Evolutionary conservation across 2,797 vertebrate species (phyloP).

Genomic region (Allobates femoralis): DNA sequence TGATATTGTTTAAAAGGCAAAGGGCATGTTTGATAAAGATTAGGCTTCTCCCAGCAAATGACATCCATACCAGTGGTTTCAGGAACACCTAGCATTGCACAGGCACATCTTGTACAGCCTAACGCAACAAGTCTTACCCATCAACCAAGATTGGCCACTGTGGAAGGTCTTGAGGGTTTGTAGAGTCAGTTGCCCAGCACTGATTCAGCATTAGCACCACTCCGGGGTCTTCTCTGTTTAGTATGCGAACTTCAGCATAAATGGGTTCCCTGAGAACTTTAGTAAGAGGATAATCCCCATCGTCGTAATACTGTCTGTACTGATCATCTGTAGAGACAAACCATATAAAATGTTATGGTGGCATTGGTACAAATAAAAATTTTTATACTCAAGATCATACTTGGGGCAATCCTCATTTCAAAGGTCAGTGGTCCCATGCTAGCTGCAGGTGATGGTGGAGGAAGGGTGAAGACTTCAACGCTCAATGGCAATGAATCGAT

Average conservation of each 20-base stretch:
- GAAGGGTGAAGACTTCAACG: constrained; percentile 29
- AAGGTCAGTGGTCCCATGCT: constrained; percentile 24
- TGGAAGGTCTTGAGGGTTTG: constrained; percentile 46
- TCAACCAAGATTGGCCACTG: constrained; percentile 73
- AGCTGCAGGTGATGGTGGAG: constrained; percentile 26
- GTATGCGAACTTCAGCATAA: constrained; percentile 69
- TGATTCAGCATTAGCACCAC: constrained; percentile 68
- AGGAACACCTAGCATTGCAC: too few species aligned
- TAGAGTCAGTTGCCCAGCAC: constrained; percentile 71
- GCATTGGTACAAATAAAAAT: too few species aligned
- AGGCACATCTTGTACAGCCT: too few species aligned
- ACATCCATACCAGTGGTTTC: too few species aligned
- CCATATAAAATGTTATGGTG: too few species aligned
- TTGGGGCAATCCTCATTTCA: constrained; percentile 50
- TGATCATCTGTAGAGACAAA: constrained; percentile 62
- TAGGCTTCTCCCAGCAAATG: too few species aligned
- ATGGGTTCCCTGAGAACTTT: constrained; percentile 71
- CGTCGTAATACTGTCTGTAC: constrained; percentile 68
- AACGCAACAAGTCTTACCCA: constrained; percentile 69
- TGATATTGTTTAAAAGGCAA: too few species aligned
- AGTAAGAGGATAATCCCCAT: constrained; percentile 69
- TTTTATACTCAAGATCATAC: neutral
- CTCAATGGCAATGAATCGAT: neutral
- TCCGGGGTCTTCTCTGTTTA: constrained; percentile 67
- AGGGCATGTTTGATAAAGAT: too few species aligned